Percentiles rank a stretch among this genome's conserved stretches.
phyloP scores from a whole-genome alignment of 2,888 invertebrate species.

The Ectemnius lituratus region DNA sequence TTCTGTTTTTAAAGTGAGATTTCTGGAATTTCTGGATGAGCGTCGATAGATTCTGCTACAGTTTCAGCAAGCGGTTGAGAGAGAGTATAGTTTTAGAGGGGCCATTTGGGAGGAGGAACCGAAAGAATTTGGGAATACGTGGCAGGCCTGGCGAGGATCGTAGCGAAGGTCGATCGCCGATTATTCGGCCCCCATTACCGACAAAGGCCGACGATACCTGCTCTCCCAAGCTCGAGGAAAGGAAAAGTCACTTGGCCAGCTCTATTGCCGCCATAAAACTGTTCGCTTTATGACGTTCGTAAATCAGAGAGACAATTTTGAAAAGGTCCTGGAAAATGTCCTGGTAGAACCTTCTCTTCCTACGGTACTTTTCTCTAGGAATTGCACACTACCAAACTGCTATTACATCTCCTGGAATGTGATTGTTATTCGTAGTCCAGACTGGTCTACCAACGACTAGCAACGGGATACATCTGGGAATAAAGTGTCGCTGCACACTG shows the following conservation, averaged over 20 bases:
- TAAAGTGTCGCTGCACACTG: slow-evolving; percentile 52
- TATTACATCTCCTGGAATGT: too few relatives aligned
- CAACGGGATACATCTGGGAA: slow-evolving; percentile 40
- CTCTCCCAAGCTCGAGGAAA: slow-evolving; percentile 26
- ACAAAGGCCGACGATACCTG: slow-evolving; percentile 60
- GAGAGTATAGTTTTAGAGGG: too few relatives aligned
- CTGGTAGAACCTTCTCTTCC: background rate
- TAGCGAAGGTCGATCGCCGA: slow-evolving; percentile 65
- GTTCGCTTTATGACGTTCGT: background rate
- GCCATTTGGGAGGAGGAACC: background rate
- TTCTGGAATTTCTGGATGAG: too few relatives aligned
- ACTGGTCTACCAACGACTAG: background rate
- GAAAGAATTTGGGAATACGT: slow-evolving; percentile 47
- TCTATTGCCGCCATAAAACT: slow-evolving; percentile 49
- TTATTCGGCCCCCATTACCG: slow-evolving; percentile 60
- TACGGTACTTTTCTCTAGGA: too few relatives aligned
- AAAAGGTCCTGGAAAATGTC: slow-evolving; percentile 18
- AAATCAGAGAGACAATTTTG: slow-evolving; percentile 26
- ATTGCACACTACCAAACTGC: too few relatives aligned
- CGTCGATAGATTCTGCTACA: too few relatives aligned
- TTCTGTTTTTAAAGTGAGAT: too few relatives aligned
- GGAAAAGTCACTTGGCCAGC: slow-evolving; percentile 46
- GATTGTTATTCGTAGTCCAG: too few relatives aligned
- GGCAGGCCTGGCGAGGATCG: slow-evolving; percentile 29
- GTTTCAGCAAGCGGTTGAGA: too few relatives aligned